phyloP scores from a whole-genome alignment of 2,113 vertebrate genomes.

The Meles meles region DNA sequence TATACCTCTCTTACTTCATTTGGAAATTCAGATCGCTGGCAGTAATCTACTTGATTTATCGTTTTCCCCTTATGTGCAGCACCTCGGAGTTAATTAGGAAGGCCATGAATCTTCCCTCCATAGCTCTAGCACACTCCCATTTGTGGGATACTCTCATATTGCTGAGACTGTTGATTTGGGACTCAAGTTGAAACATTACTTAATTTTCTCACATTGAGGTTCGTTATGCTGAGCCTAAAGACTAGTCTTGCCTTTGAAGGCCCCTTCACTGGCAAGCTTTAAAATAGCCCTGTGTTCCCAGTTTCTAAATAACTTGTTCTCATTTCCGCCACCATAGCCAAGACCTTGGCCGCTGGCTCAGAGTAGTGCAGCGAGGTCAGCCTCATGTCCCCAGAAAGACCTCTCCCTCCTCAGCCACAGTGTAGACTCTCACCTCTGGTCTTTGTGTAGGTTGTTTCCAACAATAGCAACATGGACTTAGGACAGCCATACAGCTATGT shows the following conservation, averaged over 20 bases:
- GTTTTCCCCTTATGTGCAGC: conserved; percentile 39
- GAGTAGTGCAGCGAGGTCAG: background rate
- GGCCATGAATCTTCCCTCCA: conserved; percentile 61
- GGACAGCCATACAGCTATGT: background rate
- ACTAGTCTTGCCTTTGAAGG: conserved; percentile 49
- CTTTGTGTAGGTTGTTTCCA: background rate
- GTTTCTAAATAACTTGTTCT: conserved; percentile 52
- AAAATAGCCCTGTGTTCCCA: background rate
- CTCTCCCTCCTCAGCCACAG: background rate
- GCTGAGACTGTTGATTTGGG: conserved; percentile 61
- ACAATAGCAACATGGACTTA: background rate
- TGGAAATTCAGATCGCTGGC: conserved; percentile 49
- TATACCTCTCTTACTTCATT: conserved; percentile 63
- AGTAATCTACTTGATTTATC: conserved; percentile 71
- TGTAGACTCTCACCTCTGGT: background rate
- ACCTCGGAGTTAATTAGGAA: conserved; percentile 68
- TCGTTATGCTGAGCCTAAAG: conserved; percentile 61
- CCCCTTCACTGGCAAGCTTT: conserved; percentile 49
- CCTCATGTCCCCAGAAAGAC: background rate
- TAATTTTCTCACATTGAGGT: conserved; percentile 70
- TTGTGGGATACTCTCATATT: conserved; percentile 37
- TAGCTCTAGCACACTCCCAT: conserved; percentile 28
- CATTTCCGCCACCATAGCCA: conserved; percentile 52
- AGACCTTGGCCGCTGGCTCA: conserved; percentile 17
- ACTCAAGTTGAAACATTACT: conserved; percentile 66